Conservation (phyloP, 1,140 invertebrate genomes). For the Brachionus plicatilis region DNA sequence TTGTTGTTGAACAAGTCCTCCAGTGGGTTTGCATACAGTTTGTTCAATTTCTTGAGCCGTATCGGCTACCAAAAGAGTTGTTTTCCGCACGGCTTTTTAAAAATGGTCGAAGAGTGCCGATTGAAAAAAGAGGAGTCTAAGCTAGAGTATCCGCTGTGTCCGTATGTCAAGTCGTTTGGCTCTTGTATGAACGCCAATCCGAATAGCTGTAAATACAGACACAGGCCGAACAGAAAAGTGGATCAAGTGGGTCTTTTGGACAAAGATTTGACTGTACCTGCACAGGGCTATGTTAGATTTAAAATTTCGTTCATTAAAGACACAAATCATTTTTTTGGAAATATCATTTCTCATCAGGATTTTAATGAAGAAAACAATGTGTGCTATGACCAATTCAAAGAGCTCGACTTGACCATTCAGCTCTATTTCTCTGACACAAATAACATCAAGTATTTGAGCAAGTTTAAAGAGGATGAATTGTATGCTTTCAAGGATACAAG, state of each 20-base stretch:
- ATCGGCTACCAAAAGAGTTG: neutral
- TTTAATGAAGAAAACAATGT: neutral
- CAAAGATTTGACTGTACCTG: neutral
- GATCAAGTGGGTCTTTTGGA: neutral
- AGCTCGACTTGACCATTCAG: neutral
- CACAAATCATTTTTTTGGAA: conserved; percentile 22
- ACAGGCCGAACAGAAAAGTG: neutral
- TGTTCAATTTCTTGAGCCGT: conserved; percentile 1
- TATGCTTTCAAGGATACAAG: conserved; percentile 13
- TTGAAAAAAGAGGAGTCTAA: conserved; percentile 4
- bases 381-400: neutral
- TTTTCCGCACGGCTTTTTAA: neutral
- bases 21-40: neutral
- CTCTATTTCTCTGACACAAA: neutral
- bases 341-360: neutral
- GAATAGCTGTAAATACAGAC: conserved; percentile 4
- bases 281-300: conserved; percentile 14
- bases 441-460: neutral
- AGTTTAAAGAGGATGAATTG: neutral
- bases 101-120: neutral
- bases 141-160: neutral
- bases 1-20: neutral
- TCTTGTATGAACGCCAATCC: conserved; percentile 1
- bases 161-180: conserved; percentile 23
- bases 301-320: conserved; percentile 10